Evolutionary conservation across 1,140 invertebrate genomes (phyloP), one percentile per base, ranked within the genome.

Genomic region (Drosophila equinoxialis): DNA sequence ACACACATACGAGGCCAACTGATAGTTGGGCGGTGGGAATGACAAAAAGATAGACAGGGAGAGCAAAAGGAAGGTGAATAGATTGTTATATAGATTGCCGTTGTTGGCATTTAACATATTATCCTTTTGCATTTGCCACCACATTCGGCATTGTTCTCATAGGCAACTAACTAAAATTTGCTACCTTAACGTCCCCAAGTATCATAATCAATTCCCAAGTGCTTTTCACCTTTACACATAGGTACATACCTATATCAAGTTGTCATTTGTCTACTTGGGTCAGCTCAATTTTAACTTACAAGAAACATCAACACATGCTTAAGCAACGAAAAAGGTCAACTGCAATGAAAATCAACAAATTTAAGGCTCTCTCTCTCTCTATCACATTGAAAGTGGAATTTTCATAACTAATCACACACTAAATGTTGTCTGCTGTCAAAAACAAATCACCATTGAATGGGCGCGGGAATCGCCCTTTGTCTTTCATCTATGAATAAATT

Each of bases 101-200:
- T 51, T 51, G 45, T 8, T 51, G 45, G 45, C 45, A 51, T 51
- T 51, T 51, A 51, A 23, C 45, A 51, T 51, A 51, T 51, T 51
- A 51, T 51, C 45, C 17, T 51, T 51, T 23, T 23, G 17, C 3
- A 8, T 51, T 51, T 45, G n/a, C 11, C 14, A 17, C 42, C 42
- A 45, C 42, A 45, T 45, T 13, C 37, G 37, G 42, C n/a, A 45
- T 45, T 39, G 37, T 39, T 39, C 37, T 14, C 42, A 8, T 8
- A 1, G 42, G 8, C 42, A 6, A 20, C 14, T 51, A 23, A 23
- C 17, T 20, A 51, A 51, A 51, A 51, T 51, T 51, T 51, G 45
- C 8, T 51, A 51, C 45, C 45, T 23, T 23, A 23, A 23, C 23
- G 45, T 51, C 20, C 20, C 20, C 20, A 51, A 51, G 45, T 20